phyloP scores from a whole-genome alignment of 1,140 invertebrate species.

The Lethrus apterus region DNA sequence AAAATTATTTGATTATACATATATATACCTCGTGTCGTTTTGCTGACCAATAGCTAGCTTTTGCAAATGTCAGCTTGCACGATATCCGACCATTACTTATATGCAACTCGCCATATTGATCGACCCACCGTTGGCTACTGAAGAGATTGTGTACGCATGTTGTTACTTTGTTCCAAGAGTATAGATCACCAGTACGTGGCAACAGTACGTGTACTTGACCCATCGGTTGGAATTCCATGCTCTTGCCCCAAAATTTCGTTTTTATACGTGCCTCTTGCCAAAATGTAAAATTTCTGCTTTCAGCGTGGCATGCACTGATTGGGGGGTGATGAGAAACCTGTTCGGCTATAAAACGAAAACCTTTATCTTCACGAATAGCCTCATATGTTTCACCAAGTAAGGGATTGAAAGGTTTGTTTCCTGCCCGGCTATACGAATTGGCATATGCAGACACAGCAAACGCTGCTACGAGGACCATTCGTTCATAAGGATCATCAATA shows the following conservation, averaged over 20 bases:
- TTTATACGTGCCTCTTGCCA: slow-evolving; percentile 78
- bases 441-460: slow-evolving; percentile 81
- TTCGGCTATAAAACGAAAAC: slow-evolving; percentile 66
- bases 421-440: slow-evolving; percentile 67
- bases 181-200: slow-evolving; percentile 54
- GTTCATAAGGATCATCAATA: slow-evolving; percentile 55
- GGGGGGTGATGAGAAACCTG: slow-evolving; percentile 85
- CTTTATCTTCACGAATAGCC: slow-evolving; percentile 67
- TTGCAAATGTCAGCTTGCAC: slow-evolving; percentile 76
- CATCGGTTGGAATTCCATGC: slow-evolving; percentile 80
- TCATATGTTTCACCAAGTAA: slow-evolving; percentile 81
- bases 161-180: slow-evolving; percentile 82
- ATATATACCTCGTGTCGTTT: slow-evolving; percentile 67
- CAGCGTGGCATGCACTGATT: slow-evolving; percentile 72
- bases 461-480: slow-evolving; percentile 69
- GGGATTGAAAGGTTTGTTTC: slow-evolving; percentile 85
- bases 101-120: slow-evolving; percentile 77
- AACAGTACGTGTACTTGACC: slow-evolving; percentile 52
- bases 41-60: slow-evolving; percentile 74
- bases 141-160: slow-evolving; percentile 83
- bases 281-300: slow-evolving; percentile 69
- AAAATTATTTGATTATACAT: no score
- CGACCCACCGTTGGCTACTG: slow-evolving; percentile 75
- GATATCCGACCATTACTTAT: slow-evolving; percentile 58
- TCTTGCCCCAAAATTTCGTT: slow-evolving; percentile 88